Evolutionary conservation across 2,888 invertebrate species (phyloP).

Genomic region (Drosophila kanekoi): DNA sequence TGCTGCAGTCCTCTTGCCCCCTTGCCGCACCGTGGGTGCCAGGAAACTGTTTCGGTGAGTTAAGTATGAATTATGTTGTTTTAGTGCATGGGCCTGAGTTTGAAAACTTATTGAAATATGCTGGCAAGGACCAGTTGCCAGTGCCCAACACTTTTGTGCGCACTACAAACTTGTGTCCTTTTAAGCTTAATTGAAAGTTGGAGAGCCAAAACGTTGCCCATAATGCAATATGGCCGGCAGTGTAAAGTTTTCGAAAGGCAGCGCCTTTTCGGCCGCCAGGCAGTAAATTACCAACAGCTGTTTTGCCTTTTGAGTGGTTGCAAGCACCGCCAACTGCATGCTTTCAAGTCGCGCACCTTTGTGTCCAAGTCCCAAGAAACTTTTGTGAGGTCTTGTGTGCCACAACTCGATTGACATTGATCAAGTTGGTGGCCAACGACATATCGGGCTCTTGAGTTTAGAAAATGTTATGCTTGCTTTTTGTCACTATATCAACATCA

Average conservation of each 20-base stretch:
- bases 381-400: conserved; percentile 3
- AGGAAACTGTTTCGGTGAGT: conserved; percentile 76
- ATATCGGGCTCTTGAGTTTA: conserved; percentile 6
- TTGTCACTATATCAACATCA: conserved; percentile 40
- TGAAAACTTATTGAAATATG: conserved; percentile 79
- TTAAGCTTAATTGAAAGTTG: conserved; percentile 74
- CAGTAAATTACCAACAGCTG: conserved; percentile 72
- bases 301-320: conserved; percentile 44
- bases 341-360: conserved; percentile 19
- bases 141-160: conserved; percentile 27
- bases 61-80: conserved; percentile 80
- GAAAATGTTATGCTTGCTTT: conserved; percentile 21
- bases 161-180: conserved; percentile 71
- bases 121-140: conserved; percentile 28
- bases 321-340: conserved; percentile 11
- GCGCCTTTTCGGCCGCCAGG: conserved; percentile 32
- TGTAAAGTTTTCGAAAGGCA: conserved; percentile 48
- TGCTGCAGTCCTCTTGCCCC: conserved; percentile 8
- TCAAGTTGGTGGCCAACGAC: not conserved
- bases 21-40: conserved; percentile 35
- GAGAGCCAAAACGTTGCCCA: conserved; percentile 43
- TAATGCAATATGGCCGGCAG: conserved; percentile 57
- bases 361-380: conserved; percentile 1
- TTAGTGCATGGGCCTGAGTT: conserved; percentile 63
- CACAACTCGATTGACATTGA: conserved; percentile 43